phyloP scores from a whole-genome alignment of 2,888 invertebrate species.

The Fabriciana adippe region DNA sequence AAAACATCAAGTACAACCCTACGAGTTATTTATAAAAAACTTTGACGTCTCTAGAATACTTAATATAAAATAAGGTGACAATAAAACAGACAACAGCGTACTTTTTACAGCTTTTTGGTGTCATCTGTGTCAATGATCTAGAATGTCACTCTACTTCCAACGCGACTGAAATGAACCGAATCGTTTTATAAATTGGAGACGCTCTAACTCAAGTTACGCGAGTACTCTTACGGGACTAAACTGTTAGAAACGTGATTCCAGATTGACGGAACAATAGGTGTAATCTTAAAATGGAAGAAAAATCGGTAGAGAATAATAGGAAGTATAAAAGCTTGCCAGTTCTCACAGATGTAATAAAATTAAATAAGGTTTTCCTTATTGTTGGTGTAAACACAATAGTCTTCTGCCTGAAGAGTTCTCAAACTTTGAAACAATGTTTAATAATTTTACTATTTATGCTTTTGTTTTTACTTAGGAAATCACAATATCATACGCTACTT shows the following conservation, averaged over 20 bases:
- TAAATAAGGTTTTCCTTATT: conserved; percentile 30
- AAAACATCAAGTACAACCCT: too few species aligned
- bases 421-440: conserved; percentile 5
- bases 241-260: conserved; percentile 71
- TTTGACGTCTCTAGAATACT: background rate
- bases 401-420: background rate
- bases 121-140: conserved; percentile 48
- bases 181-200: conserved; percentile 66
- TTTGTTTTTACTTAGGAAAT: background rate
- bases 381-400: conserved; percentile 9
- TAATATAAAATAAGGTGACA: background rate
- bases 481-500: too few species aligned
- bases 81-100: background rate
- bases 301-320: conserved; percentile 53
- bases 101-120: conserved; percentile 20
- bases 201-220: conserved; percentile 63
- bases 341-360: conserved; percentile 34
- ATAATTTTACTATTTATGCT: background rate
- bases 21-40: background rate
- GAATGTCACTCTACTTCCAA: conserved; percentile 63
- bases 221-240: conserved; percentile 63
- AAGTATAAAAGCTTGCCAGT: conserved; percentile 44
- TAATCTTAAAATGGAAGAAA: conserved; percentile 68
- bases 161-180: conserved; percentile 60
- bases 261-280: conserved; percentile 74